phyloP scores from a whole-genome alignment of 2,888 invertebrate genomes.

The Orthonychiurus folsomi region DNA sequence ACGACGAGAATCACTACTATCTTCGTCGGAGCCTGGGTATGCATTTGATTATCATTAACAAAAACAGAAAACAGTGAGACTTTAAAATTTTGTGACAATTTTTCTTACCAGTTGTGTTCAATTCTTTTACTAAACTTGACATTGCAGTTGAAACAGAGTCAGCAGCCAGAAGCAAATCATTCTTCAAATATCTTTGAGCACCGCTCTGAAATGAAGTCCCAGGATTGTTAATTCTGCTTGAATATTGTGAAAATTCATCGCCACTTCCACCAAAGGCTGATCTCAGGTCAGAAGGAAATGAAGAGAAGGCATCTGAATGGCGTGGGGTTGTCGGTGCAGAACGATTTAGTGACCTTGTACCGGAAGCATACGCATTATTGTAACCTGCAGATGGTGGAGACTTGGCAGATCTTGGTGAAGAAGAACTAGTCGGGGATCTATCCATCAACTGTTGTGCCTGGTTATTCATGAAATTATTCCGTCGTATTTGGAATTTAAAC shows the following conservation, averaged over 20 bases:
- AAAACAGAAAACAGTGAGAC: too few species aligned
- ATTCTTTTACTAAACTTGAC: conserved; percentile 91
- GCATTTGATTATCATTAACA: too few species aligned
- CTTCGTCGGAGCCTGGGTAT: conserved; percentile 35
- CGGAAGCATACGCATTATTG: conserved; percentile 22
- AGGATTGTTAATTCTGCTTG: conserved; percentile 14
- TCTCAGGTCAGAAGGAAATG: conserved; percentile 33
- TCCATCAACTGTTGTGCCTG: conserved; percentile 40
- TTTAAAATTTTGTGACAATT: not conserved
- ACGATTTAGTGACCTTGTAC: conserved; percentile 25
- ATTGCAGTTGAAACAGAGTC: conserved; percentile 97
- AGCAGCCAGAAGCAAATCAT: conserved; percentile 86
- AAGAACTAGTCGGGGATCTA: conserved; percentile 42
- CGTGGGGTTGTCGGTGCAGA: conserved; percentile 39
- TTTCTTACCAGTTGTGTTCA: conserved; percentile 65
- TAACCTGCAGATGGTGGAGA: conserved; percentile 42
- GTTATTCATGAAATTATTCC: not conserved
- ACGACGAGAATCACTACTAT: conserved; percentile 27
- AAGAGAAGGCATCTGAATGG: conserved; percentile 34
- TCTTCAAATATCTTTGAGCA: conserved; percentile 57
- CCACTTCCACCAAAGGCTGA: conserved; percentile 34
- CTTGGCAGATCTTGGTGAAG: conserved; percentile 40
- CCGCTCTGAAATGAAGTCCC: conserved; percentile 40
- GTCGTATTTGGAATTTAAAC: not conserved
- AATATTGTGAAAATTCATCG: conserved; percentile 20